Evolutionary conservation across 2,113 vertebrate species (phyloP).

Genomic region (Thamnaconus septentrionalis): DNA sequence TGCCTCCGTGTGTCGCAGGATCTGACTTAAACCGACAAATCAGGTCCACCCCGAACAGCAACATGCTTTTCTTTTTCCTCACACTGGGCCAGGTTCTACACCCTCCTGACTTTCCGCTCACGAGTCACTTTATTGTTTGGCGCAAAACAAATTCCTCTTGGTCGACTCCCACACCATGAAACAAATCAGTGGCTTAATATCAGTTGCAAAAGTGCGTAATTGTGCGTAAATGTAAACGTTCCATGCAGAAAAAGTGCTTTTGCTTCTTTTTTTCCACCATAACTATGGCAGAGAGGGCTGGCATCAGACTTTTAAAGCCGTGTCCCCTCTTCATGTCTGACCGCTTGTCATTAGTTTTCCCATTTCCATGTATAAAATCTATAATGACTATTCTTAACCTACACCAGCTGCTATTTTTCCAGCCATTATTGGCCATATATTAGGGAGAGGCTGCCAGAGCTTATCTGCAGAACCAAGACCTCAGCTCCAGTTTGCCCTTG

Average conservation of each 20-base stretch:
- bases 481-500: constrained; percentile 30
- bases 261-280: constrained; percentile 36
- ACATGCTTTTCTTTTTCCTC: constrained; percentile 32
- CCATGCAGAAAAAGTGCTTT: not conserved
- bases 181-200: constrained; percentile 30
- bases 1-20: not conserved
- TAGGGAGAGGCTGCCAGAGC: constrained; percentile 7
- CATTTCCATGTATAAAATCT: constrained; percentile 25
- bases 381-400: constrained; percentile 19
- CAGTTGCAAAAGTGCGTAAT: constrained; percentile 27
- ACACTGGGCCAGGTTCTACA: constrained; percentile 33
- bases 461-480: constrained; percentile 12
- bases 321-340: constrained; percentile 20
- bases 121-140: constrained; percentile 15
- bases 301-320: constrained; percentile 27
- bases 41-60: constrained; percentile 13
- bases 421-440: constrained; percentile 16
- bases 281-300: constrained; percentile 35
- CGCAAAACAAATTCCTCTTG: constrained; percentile 19
- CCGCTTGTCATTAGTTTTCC: constrained; percentile 33
- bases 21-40: not conserved
- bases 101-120: constrained; percentile 36
- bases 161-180: constrained; percentile 22
- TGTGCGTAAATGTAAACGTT: constrained; percentile 31
- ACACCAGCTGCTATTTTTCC: constrained; percentile 9